phyloP scores from a whole-genome alignment of 2,113 vertebrate genomes.

The Oenanthe oenanthe region DNA sequence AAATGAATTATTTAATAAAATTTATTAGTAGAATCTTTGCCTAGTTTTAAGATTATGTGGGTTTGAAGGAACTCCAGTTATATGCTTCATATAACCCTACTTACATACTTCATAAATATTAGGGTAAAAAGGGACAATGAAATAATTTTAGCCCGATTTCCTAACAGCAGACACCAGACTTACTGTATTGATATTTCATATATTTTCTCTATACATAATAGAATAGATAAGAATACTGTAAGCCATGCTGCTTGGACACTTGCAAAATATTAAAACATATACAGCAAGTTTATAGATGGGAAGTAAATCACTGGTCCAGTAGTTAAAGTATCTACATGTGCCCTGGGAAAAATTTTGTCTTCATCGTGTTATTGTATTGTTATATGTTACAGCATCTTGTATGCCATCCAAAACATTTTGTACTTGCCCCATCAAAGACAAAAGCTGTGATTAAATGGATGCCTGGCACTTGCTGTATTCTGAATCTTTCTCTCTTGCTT shows the following conservation, averaged over 20 bases:
- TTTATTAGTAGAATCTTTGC: not conserved
- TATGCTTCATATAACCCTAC: not conserved
- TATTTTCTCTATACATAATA: not conserved
- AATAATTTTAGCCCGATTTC: not conserved
- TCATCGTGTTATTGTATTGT: not conserved
- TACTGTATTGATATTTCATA: not conserved
- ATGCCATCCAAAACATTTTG: constrained; percentile 18
- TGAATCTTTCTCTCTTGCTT: not conserved
- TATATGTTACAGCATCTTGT: not conserved
- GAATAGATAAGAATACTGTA: not conserved
- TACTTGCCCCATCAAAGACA: not conserved
- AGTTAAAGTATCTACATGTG: not conserved
- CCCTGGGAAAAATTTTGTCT: not conserved
- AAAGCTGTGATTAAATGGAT: constrained; percentile 24
- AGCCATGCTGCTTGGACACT: not conserved
- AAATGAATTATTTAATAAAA: not conserved
- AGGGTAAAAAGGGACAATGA: not conserved
- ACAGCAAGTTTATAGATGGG: not conserved
- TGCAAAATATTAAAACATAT: not conserved
- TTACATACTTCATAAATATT: not conserved
- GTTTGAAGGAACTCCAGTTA: not conserved
- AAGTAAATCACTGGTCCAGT: not conserved
- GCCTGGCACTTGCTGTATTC: not conserved
- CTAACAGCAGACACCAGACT: not conserved
- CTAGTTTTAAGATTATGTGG: not conserved